Conservation (phyloP, 1,140 invertebrate genomes). For the Drosophila kanapiae region DNA sequence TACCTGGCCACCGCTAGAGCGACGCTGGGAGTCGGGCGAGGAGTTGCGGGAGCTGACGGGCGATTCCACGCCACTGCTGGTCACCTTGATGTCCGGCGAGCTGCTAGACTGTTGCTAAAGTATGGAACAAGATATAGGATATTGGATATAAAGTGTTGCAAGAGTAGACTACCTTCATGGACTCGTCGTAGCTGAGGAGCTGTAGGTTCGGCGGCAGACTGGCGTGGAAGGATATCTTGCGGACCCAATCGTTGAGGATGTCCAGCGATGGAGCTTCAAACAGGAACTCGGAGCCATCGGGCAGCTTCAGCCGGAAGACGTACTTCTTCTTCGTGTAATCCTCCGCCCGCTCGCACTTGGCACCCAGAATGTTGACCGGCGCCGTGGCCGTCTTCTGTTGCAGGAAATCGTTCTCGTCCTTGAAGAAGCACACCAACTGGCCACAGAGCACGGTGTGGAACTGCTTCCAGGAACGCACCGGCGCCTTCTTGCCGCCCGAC, state of each 20-base stretch:
- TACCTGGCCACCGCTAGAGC: constrained; percentile 55
- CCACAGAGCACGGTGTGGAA: constrained; percentile 98
- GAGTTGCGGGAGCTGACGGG: constrained; percentile 84
- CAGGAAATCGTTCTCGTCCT: constrained; percentile 96
- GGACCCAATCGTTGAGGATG: constrained; percentile 96
- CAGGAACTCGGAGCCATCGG: constrained; percentile 97
- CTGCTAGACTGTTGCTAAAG: constrained; percentile 83
- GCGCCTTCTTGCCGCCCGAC: constrained; percentile 96
- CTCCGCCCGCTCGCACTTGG: constrained; percentile 92
- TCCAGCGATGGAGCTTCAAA: constrained; percentile 91
- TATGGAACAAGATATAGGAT: background rate
- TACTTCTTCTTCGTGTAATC: constrained; percentile 98
- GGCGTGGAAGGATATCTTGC: constrained; percentile 97
- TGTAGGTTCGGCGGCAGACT: constrained; percentile 95
- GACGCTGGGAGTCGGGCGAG: constrained; percentile 84
- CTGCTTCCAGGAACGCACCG: constrained; percentile 97
- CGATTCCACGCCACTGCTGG: constrained; percentile 72
- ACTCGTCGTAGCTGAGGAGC: constrained; percentile 92
- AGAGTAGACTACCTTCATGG: constrained; percentile 72
- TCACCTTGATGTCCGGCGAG: constrained; percentile 82
- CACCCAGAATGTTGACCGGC: constrained; percentile 95
- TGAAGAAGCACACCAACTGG: constrained; percentile 98
- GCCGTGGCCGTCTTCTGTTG: constrained; percentile 94
- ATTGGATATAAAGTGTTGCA: background rate
- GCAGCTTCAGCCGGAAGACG: constrained; percentile 94